These are phyloP conservation scores for Coryphaenoides rupestris DNA, from an alignment of 2,113 vertebrate species.

Conservation along the genomic window DNA sequence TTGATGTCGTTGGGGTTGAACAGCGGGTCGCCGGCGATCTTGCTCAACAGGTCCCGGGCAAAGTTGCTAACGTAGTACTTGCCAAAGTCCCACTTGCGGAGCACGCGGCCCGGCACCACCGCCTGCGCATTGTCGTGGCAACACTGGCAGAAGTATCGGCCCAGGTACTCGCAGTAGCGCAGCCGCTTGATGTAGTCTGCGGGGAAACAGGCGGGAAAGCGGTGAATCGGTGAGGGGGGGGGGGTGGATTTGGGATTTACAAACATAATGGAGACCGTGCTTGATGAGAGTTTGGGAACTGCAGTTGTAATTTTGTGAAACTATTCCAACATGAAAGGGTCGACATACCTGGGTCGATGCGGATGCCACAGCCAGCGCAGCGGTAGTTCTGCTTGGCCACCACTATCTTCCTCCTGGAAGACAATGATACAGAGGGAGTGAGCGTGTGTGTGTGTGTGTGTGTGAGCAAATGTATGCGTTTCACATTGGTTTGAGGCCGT, in stretches of 20 bases:
- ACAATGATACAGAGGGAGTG: neutral
- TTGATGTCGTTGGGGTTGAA: conserved; percentile 94
- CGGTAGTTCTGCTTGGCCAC: conserved; percentile 96
- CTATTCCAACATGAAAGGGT: too few relatives aligned
- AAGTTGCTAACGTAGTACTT: conserved; percentile 97
- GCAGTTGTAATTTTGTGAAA: too few relatives aligned
- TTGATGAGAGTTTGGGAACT: too few relatives aligned
- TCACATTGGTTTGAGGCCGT: neutral
- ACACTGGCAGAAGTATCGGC: conserved; percentile 98
- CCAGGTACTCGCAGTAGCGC: conserved; percentile 95
- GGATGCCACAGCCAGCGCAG: conserved; percentile 93
- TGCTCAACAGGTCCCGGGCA: conserved; percentile 89
- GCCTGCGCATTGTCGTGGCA: conserved; percentile 93
- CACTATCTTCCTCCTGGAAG: conserved; percentile 85
- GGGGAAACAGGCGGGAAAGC: neutral
- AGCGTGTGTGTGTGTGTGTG: neutral
- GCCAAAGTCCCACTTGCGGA: conserved; percentile 96
- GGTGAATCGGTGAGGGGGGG: too few relatives aligned
- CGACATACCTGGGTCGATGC: conserved; percentile 84
- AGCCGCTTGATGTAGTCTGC: conserved; percentile 94
- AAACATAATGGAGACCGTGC: too few relatives aligned
- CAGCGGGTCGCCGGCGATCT: conserved; percentile 92
- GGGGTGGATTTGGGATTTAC: too few relatives aligned
- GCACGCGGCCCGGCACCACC: conserved; percentile 84
- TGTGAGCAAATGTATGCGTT: too few relatives aligned